phyloP scores from a whole-genome alignment of 2,888 invertebrate species.

The Apocheima hispidaria region DNA sequence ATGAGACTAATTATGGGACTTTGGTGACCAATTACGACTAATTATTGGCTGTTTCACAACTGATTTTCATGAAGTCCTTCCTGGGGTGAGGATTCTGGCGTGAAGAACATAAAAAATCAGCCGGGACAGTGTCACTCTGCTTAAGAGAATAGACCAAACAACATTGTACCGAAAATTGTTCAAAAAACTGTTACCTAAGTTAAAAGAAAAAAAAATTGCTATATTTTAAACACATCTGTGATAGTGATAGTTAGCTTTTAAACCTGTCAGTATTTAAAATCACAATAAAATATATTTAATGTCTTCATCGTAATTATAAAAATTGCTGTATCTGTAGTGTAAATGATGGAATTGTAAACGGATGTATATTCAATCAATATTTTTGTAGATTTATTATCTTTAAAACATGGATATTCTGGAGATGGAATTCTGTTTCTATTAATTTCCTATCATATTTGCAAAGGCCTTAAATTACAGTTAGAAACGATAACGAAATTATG shows the following conservation, averaged over 20 bases:
- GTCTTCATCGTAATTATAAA: conserved; percentile 40
- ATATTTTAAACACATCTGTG: conserved; percentile 67
- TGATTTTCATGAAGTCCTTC: too few species aligned
- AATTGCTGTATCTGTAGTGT: conserved; percentile 48
- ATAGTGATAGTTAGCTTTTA: conserved; percentile 79
- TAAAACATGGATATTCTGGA: conserved; percentile 30
- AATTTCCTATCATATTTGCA: conserved; percentile 30
- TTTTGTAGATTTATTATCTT: conserved; percentile 54
- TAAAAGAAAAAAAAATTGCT: conserved; percentile 32
- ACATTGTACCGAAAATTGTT: too few species aligned
- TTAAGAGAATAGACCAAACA: too few species aligned
- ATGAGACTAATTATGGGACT: too few species aligned
- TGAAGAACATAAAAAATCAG: too few species aligned
- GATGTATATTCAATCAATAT: conserved; percentile 51
- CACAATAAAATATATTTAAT: conserved; percentile 60
- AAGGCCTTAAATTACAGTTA: conserved; percentile 50
- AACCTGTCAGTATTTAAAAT: conserved; percentile 69
- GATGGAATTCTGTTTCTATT: conserved; percentile 21
- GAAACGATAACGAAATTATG: conserved; percentile 27
- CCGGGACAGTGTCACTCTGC: too few species aligned
- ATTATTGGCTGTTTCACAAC: too few species aligned
- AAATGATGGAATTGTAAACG: conserved; percentile 57
- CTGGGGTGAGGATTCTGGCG: too few species aligned
- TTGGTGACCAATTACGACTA: too few species aligned
- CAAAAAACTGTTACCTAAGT: background rate